Percentiles rank a stretch among this genome's conserved stretches.
Conservation (phyloP, 2,797 vertebrate species). For the Aeoliscus strigatus region DNA sequence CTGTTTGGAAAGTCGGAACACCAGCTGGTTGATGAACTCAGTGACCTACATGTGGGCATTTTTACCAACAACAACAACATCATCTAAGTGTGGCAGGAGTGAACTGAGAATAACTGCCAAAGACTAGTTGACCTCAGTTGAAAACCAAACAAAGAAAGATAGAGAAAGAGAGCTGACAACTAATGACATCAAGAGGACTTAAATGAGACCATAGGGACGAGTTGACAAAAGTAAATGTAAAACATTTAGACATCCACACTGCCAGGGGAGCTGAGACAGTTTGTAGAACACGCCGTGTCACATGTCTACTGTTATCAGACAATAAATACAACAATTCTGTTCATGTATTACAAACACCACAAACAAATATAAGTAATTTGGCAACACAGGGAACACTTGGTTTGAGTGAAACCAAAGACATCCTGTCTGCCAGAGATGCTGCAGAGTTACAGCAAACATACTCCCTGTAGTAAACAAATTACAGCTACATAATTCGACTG, state of each 20-base stretch:
- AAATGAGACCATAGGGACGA: slow-evolving; percentile 5
- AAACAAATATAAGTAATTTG: too few species aligned
- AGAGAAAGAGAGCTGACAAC: slow-evolving; percentile 5
- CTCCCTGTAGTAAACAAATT: too few species aligned
- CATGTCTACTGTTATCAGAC: background rate
- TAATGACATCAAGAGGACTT: background rate
- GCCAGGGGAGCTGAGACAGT: background rate
- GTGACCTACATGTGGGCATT: slow-evolving; percentile 22
- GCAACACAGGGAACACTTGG: too few species aligned
- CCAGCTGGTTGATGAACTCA: slow-evolving; percentile 45
- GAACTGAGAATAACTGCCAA: slow-evolving; percentile 11
- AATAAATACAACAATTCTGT: background rate
- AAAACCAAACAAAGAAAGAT: slow-evolving; percentile 5
- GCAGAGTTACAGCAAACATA: too few species aligned
- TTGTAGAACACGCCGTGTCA: slow-evolving; percentile 4
- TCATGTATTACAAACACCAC: background rate
- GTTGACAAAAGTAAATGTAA: slow-evolving; percentile 4
- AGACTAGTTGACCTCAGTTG: slow-evolving; percentile 3
- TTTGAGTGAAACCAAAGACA: too few species aligned
- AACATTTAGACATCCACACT: background rate
- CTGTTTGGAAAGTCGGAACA: slow-evolving; percentile 25
- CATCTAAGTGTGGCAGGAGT: slow-evolving; percentile 1
- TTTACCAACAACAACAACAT: slow-evolving; percentile 22
- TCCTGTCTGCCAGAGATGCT: too few species aligned
- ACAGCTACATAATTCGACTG: too few species aligned